Evolutionary conservation across 2,888 invertebrate genomes (phyloP).

Genomic region (Tenthredo amoena): DNA sequence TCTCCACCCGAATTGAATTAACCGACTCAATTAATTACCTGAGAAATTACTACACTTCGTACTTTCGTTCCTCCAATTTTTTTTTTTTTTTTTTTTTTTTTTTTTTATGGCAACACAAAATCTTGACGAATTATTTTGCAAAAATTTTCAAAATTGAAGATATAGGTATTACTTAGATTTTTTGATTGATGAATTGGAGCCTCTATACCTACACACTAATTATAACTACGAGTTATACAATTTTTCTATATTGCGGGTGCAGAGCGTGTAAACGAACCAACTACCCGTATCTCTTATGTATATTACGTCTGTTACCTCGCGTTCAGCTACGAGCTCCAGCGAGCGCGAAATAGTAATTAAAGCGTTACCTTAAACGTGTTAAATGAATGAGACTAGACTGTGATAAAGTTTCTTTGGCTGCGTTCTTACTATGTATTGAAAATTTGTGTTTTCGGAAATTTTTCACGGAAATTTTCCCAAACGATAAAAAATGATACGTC

Average conservation of each 20-base stretch:
- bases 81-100: too few species aligned
- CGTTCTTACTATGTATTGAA: not conserved
- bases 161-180: too few species aligned
- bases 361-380: not conserved
- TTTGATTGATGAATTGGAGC: too few species aligned
- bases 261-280: slow-evolving; percentile 76
- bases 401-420: not conserved
- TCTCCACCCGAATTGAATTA: too few species aligned
- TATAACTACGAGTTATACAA: not conserved
- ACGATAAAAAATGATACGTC: too few species aligned
- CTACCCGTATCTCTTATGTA: slow-evolving; percentile 54
- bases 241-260: slow-evolving; percentile 71
- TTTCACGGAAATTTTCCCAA: too few species aligned
- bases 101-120: too few species aligned
- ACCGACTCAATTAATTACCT: too few species aligned
- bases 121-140: too few species aligned
- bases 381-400: not conserved
- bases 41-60: too few species aligned
- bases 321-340: slow-evolving; percentile 45
- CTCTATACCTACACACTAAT: not conserved
- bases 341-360: slow-evolving; percentile 49
- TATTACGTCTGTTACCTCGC: not conserved
- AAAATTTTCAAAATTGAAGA: too few species aligned
- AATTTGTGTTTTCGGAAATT: too few species aligned
- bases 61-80: not conserved